Evolutionary conservation across 1,140 invertebrate species (phyloP).

Genomic region (Trachymyrmex cornetzi): DNA sequence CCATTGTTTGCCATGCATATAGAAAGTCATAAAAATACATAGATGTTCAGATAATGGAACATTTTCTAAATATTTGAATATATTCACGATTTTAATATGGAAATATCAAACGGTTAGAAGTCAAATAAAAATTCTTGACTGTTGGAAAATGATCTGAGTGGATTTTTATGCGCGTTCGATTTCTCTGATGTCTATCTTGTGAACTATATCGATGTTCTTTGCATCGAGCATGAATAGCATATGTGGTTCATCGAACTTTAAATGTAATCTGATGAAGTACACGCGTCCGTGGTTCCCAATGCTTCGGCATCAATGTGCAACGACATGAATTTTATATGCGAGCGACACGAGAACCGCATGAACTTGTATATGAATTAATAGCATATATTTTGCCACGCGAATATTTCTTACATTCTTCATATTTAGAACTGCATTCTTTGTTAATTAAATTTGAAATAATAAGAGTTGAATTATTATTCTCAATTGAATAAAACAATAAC

Average conservation of each 20-base stretch:
- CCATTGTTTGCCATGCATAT: neutral
- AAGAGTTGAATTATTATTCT: no score
- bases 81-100: neutral
- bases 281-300: constrained; percentile 40
- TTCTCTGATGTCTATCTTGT: neutral
- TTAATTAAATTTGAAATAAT: neutral
- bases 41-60: neutral
- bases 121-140: neutral
- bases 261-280: constrained; percentile 46
- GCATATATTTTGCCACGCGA: neutral
- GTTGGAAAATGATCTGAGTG: neutral
- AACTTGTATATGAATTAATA: constrained; percentile 1
- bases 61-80: neutral
- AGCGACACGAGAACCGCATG: neutral
- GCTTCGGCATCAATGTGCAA: constrained; percentile 6
- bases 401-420: neutral
- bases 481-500: no score
- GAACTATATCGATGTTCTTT: constrained; percentile 1
- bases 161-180: constrained; percentile 5
- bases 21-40: neutral
- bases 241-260: constrained; percentile 48
- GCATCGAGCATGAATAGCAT: constrained; percentile 5
- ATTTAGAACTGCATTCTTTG: neutral
- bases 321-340: constrained; percentile 6
- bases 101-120: neutral